Percentiles rank a stretch among this genome's conserved stretches.
phyloP scores from a whole-genome alignment of 2,113 vertebrate species.

The Serinus canaria region DNA sequence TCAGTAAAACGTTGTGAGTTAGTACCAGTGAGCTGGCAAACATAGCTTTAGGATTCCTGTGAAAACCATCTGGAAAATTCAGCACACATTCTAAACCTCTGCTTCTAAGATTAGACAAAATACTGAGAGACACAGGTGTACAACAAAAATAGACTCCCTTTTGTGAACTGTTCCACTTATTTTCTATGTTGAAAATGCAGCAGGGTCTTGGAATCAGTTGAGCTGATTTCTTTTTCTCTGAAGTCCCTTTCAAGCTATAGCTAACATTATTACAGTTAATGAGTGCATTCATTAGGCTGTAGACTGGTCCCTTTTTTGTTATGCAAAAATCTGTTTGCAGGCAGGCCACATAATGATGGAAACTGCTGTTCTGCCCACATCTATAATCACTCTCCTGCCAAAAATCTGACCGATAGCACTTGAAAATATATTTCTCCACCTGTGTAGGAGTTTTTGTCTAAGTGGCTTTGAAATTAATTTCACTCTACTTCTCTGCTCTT shows the following conservation, averaged over 20 bases:
- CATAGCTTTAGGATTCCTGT: not conserved
- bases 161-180: not conserved
- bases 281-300: constrained; percentile 47
- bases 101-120: not conserved
- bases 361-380: constrained; percentile 47
- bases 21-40: not conserved
- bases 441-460: constrained; percentile 23
- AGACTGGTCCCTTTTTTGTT: constrained; percentile 14
- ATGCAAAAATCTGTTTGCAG: constrained; percentile 46
- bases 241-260: not conserved
- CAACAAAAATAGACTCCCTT: not conserved
- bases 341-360: constrained; percentile 58
- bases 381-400: constrained; percentile 50
- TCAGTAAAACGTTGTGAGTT: not conserved
- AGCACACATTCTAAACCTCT: not conserved
- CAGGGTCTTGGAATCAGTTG: not conserved
- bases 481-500: not conserved
- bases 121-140: not conserved
- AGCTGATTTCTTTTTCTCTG: not conserved
- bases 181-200: not conserved
- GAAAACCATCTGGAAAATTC: not conserved
- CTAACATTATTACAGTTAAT: constrained; percentile 58
- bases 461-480: not conserved
- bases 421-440: not conserved
- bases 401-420: constrained; percentile 52